A percentile compares a stretch with the other conserved stretches of the same genome.
Conservation (phyloP, 2,797 vertebrate genomes). For the Masticophis lateralis region DNA sequence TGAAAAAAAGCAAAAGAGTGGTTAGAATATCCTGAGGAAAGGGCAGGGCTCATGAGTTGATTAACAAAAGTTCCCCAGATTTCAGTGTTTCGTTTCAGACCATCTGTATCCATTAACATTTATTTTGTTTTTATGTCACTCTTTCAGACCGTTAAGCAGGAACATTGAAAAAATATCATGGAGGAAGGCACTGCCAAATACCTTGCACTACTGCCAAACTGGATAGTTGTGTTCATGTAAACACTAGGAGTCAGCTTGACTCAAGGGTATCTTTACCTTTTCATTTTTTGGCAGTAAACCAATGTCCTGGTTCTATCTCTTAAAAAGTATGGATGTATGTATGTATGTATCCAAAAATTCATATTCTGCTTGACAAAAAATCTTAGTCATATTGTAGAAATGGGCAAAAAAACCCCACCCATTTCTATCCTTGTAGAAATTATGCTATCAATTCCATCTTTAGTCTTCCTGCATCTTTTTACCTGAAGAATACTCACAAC, state of each 20-base stretch:
- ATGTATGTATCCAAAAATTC: neutral
- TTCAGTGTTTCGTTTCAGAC: neutral
- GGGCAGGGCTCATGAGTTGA: neutral
- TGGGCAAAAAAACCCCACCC: neutral
- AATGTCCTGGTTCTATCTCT: neutral
- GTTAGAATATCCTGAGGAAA: neutral
- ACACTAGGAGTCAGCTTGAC: neutral
- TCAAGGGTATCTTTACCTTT: neutral
- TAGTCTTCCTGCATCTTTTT: neutral
- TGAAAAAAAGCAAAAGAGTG: neutral
- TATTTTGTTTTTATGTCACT: neutral
- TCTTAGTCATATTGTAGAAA: neutral
- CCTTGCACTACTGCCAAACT: neutral
- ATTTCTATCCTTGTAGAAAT: neutral
- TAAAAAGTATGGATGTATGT: neutral
- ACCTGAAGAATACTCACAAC: neutral
- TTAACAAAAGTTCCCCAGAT: neutral
- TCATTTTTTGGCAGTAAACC: neutral
- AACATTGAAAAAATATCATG: neutral
- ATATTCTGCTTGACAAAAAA: neutral
- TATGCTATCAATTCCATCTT: neutral
- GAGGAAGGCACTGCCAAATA: neutral
- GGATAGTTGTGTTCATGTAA: neutral
- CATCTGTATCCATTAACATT: neutral
- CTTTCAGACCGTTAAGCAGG: neutral